Base-by-base conservation (phyloP, 2,888 invertebrate genomes). In the Drosophila austrosaltans region DNA sequence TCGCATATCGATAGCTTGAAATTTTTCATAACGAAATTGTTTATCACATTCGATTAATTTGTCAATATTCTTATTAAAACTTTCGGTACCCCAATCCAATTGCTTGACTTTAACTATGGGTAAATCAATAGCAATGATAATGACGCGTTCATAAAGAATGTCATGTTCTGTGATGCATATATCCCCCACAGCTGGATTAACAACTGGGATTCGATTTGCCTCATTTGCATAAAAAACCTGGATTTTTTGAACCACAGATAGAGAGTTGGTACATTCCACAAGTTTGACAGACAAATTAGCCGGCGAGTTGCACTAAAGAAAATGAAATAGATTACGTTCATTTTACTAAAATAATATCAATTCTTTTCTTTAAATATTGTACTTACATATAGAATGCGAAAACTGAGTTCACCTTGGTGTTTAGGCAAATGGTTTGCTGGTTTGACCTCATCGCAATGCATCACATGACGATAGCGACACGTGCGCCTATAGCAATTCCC, bases 391-490 rank as follows among this genome's bases (percentile, higher is more conserved):
- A 80, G 8, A 2, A 80, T 16, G 1, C 60, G 2, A 12, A 79
- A 81, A 12, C 16, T 5, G 1, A 81, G 69, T 22, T 22, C 0
- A 0, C 66, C 63, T 3, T 25, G 0, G 4, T 2, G 36, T 8
- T 1, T 56, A 1, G 65, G 60, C 30, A 22, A n/a, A 16, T 58
- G 0, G 0, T 10, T 3, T 0, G 54, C 63, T 0, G 53, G 30
- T 5, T 4, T 2, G 1, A 16, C 2, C 36, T 79, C 82, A 6
- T 42, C 30, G 1, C 3, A 1, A 44, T 20, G 28, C 4, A 72
- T 1, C 0, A n/a, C 6, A 53, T 81, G 81, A 0, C 81, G 72
- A 48, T 56, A 77, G 2, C 10, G n/a, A 40, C 81, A 81, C 0
- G 1, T 8, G 0, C 57, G 58, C 0, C 81, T 65, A 4, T 4